Conservation (phyloP, 2,888 invertebrate genomes). For the Epinotia brunnichana region DNA sequence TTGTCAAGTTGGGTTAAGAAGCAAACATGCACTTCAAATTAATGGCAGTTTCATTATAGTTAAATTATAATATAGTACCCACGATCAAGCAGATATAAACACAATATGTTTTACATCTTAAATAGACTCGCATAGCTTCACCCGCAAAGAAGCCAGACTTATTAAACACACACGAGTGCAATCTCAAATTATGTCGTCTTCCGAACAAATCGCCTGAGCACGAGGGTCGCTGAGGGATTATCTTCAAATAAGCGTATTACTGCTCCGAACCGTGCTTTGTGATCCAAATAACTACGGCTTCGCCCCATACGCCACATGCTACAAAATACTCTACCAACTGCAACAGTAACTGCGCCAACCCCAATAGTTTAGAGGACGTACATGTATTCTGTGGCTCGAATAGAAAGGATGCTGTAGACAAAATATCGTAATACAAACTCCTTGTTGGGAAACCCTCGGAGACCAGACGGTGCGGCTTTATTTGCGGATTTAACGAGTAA, state of each 20-base stretch:
- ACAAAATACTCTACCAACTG: conserved; percentile 25
- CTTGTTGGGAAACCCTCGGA: conserved; percentile 56
- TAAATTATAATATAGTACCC: not conserved
- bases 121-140: conserved; percentile 13
- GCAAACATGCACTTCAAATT: not conserved
- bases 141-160: conserved; percentile 29
- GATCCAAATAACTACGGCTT: conserved; percentile 71
- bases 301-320: conserved; percentile 47
- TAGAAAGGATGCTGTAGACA: conserved; percentile 34
- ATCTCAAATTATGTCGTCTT: conserved; percentile 44
- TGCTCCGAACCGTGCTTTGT: conserved; percentile 67
- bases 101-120: not conserved
- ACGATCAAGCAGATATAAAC: not conserved
- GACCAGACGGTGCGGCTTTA: conserved; percentile 64
- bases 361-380: not conserved
- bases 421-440: conserved; percentile 45
- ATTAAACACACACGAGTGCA: conserved; percentile 41
- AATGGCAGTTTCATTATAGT: too few relatives aligned
- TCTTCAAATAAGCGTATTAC: conserved; percentile 79
- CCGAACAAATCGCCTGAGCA: conserved; percentile 58
- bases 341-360: conserved; percentile 28
- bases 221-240: conserved; percentile 63
- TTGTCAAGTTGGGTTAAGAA: not conserved
- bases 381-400: conserved; percentile 24
- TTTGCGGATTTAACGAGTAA: conserved; percentile 65